Conservation (phyloP, 2,113 vertebrate species). For the Hippocampus zosterae region DNA sequence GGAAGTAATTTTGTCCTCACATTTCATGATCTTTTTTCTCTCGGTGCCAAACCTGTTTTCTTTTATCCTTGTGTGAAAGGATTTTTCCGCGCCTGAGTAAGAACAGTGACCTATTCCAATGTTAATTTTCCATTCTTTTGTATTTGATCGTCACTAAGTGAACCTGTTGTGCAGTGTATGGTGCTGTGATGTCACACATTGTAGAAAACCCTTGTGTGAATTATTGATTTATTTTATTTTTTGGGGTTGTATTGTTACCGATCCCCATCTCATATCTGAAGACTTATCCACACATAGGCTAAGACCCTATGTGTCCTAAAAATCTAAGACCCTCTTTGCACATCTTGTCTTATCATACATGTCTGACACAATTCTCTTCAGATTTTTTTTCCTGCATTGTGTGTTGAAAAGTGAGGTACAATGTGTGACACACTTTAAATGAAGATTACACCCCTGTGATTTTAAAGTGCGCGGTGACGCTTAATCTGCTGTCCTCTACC, state of each 20-base stretch:
- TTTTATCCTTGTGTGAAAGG: constrained; percentile 32
- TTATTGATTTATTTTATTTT: constrained; percentile 41
- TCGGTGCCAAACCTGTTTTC: constrained; percentile 58
- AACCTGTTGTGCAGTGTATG: constrained; percentile 69
- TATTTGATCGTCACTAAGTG: constrained; percentile 66
- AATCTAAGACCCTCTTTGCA: constrained; percentile 70
- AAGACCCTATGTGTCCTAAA: no score
- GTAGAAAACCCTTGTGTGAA: constrained; percentile 55
- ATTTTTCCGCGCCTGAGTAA: constrained; percentile 58
- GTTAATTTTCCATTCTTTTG: constrained; percentile 55
- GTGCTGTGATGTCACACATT: constrained; percentile 70
- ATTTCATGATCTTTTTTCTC: constrained; percentile 33
- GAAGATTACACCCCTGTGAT: background rate
- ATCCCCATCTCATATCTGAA: constrained; percentile 31
- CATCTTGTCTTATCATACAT: constrained; percentile 45
- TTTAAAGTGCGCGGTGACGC: constrained; percentile 16
- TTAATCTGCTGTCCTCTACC: constrained; percentile 37
- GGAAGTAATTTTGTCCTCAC: constrained; percentile 42
- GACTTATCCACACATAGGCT: constrained; percentile 41
- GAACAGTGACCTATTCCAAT: constrained; percentile 37
- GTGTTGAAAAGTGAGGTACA: constrained; percentile 19
- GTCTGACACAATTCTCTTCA: constrained; percentile 10
- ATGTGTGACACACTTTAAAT: constrained; percentile 17
- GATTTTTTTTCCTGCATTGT: constrained; percentile 20
- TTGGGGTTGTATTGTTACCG: constrained; percentile 51